These are phyloP conservation scores for Actinemys pallida DNA, from an alignment of 2,113 vertebrate species.

Conservation along the genomic window DNA sequence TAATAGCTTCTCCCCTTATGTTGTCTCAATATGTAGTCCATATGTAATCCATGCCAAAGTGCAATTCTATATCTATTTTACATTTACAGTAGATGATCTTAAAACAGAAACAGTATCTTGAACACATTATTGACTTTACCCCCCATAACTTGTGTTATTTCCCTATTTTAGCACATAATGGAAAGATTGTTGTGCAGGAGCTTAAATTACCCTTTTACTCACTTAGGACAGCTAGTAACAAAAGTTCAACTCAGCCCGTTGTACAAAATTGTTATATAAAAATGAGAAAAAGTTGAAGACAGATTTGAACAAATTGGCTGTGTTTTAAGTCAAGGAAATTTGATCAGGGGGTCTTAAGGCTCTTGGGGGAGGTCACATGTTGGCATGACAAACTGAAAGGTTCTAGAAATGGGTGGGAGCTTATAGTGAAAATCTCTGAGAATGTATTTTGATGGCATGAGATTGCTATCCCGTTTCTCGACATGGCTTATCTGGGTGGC, in stretches of 20 bases:
- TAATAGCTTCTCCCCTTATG: background rate
- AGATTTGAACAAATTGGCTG: rapidly evolving
- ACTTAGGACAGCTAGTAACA: background rate
- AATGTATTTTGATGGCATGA: background rate
- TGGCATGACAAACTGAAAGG: background rate
- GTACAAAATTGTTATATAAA: rapidly evolving
- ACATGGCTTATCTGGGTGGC: background rate
- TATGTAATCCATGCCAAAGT: background rate
- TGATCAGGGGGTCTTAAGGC: background rate
- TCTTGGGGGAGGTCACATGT: rapidly evolving
- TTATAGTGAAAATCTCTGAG: background rate
- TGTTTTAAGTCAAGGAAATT: background rate
- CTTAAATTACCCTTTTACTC: background rate
- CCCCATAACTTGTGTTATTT: background rate
- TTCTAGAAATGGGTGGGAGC: background rate
- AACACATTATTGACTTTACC: background rate
- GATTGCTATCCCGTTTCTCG: background rate
- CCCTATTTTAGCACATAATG: background rate
- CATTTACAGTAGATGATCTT: background rate
- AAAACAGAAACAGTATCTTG: background rate
- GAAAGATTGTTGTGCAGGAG: background rate
- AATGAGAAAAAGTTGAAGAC: background rate
- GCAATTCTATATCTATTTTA: background rate
- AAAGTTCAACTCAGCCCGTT: background rate
- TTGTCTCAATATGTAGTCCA: background rate